Evolutionary conservation across 1,140 invertebrate species (phyloP), one percentile per base, ranked within the genome.

Genomic region (Mercenaria mercenaria): DNA sequence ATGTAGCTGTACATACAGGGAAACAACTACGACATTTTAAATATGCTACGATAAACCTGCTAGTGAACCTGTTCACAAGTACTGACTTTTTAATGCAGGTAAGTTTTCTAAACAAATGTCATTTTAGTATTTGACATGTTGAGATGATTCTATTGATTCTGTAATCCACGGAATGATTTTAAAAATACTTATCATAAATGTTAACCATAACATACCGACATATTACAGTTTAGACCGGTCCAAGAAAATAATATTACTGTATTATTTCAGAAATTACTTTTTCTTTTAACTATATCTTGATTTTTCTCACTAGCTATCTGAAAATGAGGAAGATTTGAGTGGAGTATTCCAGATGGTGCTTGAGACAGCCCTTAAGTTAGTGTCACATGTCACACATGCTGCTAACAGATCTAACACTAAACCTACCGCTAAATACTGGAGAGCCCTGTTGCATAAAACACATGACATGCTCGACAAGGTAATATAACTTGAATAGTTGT

Each of bases 21-120:
- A 97, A 98, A 94, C 97, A 98, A 88, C 95, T 98, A 88, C 96
- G 98, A 20, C 97, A 98, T 93, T 98, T 98, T 92, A 98, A 98
- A 96, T 98, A 98, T 92, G 97, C 97, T 0, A 96, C 97, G 26
- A 95, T 98, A 1, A 97, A 97, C 41, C 98, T 98, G 91, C 96
- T 98, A 4, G 97, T 97, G 8, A 96, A 96, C 32, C 95, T 98
- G 0, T 96, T 98, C 26, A 97, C 97, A 11, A 97, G 97, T 2
- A 93, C 96, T 0, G 96, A 97, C 52, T 98, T 98, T 94, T 96
- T 98, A n/a, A 97, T 96, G 67, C 96, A 97, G 96, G 94, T 95
- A 81, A 86, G 80, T 76, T 41, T 15, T 15, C 15, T 15, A 6
- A 47, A 2, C 64, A 67, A 29, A 29, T 61, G 8, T n/a, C 29